Evolutionary conservation across 2,113 vertebrate genomes (phyloP).

Genomic region (Prochilodus magdalenae): DNA sequence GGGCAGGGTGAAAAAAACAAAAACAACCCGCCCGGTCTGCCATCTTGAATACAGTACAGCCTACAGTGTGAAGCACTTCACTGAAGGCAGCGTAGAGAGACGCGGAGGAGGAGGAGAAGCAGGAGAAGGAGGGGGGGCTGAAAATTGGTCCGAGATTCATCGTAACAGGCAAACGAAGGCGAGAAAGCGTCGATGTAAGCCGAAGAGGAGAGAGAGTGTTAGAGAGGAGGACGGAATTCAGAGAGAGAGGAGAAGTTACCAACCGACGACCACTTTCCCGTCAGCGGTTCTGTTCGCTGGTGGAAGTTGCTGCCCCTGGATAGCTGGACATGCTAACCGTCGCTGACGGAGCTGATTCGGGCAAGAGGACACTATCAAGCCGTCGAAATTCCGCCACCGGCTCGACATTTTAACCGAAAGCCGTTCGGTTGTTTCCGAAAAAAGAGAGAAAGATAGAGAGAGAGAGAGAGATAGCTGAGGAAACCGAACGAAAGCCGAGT

Average conservation of each 20-base stretch:
- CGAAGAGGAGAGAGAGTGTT: no score
- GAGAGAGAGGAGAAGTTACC: background rate
- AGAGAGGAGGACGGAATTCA: slow-evolving; percentile 25
- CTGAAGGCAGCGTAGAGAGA: slow-evolving; percentile 38
- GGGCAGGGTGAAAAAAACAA: slow-evolving; percentile 56
- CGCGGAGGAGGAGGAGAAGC: background rate
- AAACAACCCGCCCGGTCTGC: slow-evolving; percentile 59
- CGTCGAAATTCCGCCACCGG: slow-evolving; percentile 31
- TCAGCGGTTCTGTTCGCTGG: background rate
- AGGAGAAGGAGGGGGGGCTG: background rate
- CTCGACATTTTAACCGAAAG: slow-evolving; percentile 20
- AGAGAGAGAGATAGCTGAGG: background rate
- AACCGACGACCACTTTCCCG: background rate
- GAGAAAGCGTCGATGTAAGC: background rate
- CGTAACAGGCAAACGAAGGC: slow-evolving; percentile 7
- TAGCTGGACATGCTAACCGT: slow-evolving; percentile 40
- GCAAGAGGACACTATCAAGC: slow-evolving; percentile 22
- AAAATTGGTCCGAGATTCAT: background rate
- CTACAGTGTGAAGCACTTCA: slow-evolving; percentile 42
- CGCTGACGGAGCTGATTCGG: slow-evolving; percentile 12
- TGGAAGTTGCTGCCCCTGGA: slow-evolving; percentile 28
- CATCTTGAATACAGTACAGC: slow-evolving; percentile 61
- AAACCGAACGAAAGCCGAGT: no score
- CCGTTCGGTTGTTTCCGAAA: background rate
- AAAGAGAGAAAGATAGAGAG: no score